phyloP scores from a whole-genome alignment of 2,113 vertebrate species.

The Ctenodactylus gundi region DNA sequence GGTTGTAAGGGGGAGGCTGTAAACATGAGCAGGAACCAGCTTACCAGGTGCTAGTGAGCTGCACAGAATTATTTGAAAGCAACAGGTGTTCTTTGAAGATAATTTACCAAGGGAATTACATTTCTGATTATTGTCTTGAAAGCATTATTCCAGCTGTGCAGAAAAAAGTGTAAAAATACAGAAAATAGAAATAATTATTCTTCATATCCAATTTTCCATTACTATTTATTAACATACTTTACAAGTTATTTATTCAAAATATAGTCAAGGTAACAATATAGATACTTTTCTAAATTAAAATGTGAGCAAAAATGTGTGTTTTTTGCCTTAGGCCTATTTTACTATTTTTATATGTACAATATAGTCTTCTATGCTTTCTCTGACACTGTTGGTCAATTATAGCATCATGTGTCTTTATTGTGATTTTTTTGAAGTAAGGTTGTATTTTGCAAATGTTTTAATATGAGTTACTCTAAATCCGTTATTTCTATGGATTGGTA shows the following conservation, averaged over 20 bases:
- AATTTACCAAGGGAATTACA: neutral
- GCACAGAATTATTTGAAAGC: neutral
- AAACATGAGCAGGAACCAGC: neutral
- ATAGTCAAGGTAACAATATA: neutral
- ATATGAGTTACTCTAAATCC: neutral
- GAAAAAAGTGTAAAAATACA: neutral
- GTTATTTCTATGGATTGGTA: neutral
- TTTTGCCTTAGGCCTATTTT: neutral
- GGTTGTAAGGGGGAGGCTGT: neutral
- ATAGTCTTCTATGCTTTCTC: neutral
- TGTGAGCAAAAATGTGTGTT: neutral
- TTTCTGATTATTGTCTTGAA: constrained; percentile 22
- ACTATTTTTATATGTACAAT: neutral
- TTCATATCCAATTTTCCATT: neutral
- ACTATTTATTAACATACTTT: neutral
- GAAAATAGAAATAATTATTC: constrained; percentile 19
- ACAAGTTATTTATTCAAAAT: neutral
- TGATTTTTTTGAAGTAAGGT: neutral
- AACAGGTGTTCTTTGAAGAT: neutral
- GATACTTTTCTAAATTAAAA: neutral
- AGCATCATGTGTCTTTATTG: neutral
- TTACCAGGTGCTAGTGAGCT: neutral
- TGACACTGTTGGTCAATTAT: neutral
- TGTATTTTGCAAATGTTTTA: neutral
- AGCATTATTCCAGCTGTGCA: neutral